These are phyloP conservation scores for Hippopotamyrus pictus DNA, from an alignment of 2,797 vertebrate genomes.

Conservation along the genomic window DNA sequence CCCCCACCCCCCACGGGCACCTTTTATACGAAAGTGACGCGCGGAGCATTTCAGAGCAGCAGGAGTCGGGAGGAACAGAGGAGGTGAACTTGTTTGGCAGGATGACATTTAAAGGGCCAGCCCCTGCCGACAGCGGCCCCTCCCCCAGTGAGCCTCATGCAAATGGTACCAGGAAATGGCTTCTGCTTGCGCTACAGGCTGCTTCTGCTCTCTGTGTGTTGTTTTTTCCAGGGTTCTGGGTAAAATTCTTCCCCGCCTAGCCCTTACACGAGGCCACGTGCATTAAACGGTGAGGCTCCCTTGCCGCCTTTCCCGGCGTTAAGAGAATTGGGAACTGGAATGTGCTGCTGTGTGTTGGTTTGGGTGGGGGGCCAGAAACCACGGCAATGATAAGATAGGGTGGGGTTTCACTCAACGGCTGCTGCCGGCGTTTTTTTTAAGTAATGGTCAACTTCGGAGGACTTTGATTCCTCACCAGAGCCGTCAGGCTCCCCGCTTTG, in stretches of 20 bases:
- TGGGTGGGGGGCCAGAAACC: background rate
- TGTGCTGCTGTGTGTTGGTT: background rate
- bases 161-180: slow-evolving; percentile 44
- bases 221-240: background rate
- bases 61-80: background rate
- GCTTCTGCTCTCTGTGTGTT: background rate
- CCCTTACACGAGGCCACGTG: background rate
- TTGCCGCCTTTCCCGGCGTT: background rate
- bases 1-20: background rate
- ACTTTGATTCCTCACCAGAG: background rate
- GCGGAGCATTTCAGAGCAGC: background rate
- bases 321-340: background rate
- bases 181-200: slow-evolving; percentile 26
- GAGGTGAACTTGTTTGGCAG: slow-evolving; percentile 22
- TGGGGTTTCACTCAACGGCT: background rate
- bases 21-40: background rate
- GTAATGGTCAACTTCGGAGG: background rate
- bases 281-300: background rate
- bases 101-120: slow-evolving; percentile 18
- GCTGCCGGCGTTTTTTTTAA: background rate
- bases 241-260: background rate
- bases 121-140: slow-evolving; percentile 5
- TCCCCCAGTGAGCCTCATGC: slow-evolving; percentile 25
- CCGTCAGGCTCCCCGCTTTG: background rate
- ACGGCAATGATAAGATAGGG: background rate